Evolutionary conservation across 2,113 vertebrate genomes (phyloP), one percentile per base, ranked within the genome.

Genomic region (Petromus typicus): DNA sequence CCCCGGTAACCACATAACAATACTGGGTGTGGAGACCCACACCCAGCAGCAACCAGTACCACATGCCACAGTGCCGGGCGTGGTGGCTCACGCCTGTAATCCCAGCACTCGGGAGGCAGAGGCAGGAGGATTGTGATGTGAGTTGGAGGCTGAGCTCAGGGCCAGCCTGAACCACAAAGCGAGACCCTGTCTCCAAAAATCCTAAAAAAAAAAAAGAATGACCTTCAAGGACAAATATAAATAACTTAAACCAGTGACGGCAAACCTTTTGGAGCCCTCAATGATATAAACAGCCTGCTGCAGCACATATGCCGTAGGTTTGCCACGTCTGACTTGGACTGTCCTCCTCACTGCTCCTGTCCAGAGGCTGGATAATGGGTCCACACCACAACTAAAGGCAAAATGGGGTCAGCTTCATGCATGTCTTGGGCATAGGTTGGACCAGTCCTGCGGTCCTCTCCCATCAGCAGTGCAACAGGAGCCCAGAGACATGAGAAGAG

Each of bases 151-250:
- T n/a, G n/a, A n/a, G n/a, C n/a, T n/a, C n/a, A n/a, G n/a, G n/a
- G n/a, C n/a, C n/a, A n/a, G n/a, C n/a, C n/a, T n/a, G n/a, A n/a
- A n/a, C n/a, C n/a, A n/a, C n/a, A n/a, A n/a, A n/a, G n/a, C n/a
- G n/a, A n/a, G n/a, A n/a, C n/a, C n/a, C n/a, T n/a, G n/a, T n/a
- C n/a, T n/a, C n/a, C n/a, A n/a, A n/a, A n/a, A n/a, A n/a, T n/a
- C n/a, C n/a, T n/a, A n/a, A n/a, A n/a, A 61, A 32, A 80, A 96
- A 92, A 91, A 89, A 63, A n/a, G n/a, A n/a, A n/a, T 45, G 18
- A 61, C 51, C 84, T 90, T 63, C 40, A 86, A 59, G 86, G 48
- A 91, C 78, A 93, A 90, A 83, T 64, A 51, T 82, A 93, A 81
- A 32, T 83, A 91, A 76, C 43, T 76, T 32, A 30, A 27, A 48